Percentiles rank a stretch among this genome's conserved stretches.
Evolutionary conservation across 1,140 invertebrate species (phyloP).

Genomic region (Kradibia gibbosae): DNA sequence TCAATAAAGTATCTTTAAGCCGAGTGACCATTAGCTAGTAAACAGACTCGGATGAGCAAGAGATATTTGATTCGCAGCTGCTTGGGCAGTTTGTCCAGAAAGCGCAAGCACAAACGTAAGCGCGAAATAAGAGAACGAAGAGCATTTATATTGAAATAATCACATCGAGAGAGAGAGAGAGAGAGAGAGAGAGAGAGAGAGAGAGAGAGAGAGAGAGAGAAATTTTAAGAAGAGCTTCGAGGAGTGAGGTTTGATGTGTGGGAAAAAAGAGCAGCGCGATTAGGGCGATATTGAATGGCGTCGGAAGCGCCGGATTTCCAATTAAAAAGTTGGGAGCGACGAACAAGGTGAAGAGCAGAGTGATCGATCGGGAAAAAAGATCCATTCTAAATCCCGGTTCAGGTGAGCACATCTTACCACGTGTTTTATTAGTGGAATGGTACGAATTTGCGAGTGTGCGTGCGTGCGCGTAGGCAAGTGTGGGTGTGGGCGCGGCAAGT

Average conservation of each 20-base stretch:
- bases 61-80: background rate
- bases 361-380: background rate
- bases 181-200: background rate
- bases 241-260: background rate
- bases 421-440: no score
- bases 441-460: background rate
- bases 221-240: background rate
- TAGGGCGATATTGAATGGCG: background rate
- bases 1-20: background rate
- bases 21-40: background rate
- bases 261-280: background rate
- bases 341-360: background rate
- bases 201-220: background rate
- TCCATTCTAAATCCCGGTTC: constrained; percentile 10
- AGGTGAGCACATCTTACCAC: background rate
- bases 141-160: background rate
- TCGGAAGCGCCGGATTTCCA: constrained; percentile 14
- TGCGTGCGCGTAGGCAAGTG: background rate
- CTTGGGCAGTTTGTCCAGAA: background rate
- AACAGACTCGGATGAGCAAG: background rate
- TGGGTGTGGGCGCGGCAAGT: background rate
- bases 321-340: background rate
- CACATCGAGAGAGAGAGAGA: no score
- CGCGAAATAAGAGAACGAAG: constrained; percentile 15
- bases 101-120: background rate